Evolutionary conservation across 2,888 invertebrate genomes (phyloP).

Genomic region (Ethmia dodecea): DNA sequence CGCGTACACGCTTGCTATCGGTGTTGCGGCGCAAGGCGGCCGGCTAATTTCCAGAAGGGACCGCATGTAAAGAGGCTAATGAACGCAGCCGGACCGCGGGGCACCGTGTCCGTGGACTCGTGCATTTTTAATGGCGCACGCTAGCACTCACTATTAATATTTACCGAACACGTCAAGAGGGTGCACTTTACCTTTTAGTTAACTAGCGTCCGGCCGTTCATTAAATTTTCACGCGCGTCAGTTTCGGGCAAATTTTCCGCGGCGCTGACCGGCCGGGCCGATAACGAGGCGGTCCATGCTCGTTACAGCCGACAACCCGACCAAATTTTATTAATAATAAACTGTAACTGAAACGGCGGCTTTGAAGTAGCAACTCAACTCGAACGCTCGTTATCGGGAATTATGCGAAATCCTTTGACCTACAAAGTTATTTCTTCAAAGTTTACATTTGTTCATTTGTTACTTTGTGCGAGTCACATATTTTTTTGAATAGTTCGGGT

Average conservation of each 20-base stretch:
- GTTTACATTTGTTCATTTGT: conserved; percentile 26
- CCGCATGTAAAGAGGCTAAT: conserved; percentile 58
- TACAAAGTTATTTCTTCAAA: conserved; percentile 46
- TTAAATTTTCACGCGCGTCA: conserved; percentile 79
- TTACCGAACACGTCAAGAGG: conserved; percentile 78
- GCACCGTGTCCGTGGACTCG: conserved; percentile 67
- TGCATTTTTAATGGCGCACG: conserved; percentile 75
- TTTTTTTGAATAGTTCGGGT: conserved; percentile 2
- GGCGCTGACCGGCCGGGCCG: conserved; percentile 69
- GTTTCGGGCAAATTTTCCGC: conserved; percentile 77
- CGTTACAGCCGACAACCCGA: conserved; percentile 59
- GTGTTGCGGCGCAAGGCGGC: conserved; percentile 17
- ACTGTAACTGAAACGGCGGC: conserved; percentile 71
- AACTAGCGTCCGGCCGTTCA: conserved; percentile 78
- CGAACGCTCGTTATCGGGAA: conserved; percentile 70
- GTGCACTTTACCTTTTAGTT: conserved; percentile 78
- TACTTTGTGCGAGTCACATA: conserved; percentile 3
- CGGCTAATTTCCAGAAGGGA: conserved; percentile 39
- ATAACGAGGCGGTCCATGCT: conserved; percentile 57
- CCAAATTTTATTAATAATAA: conserved; percentile 77
- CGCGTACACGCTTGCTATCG: too few relatives aligned
- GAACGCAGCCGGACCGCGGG: conserved; percentile 38
- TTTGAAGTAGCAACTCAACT: conserved; percentile 71
- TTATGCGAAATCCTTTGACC: conserved; percentile 73
- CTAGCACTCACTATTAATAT: conserved; percentile 76